These are phyloP conservation scores for Dioctria linearis DNA, from an alignment of 2,888 invertebrate genomes.

Conservation along the genomic window DNA sequence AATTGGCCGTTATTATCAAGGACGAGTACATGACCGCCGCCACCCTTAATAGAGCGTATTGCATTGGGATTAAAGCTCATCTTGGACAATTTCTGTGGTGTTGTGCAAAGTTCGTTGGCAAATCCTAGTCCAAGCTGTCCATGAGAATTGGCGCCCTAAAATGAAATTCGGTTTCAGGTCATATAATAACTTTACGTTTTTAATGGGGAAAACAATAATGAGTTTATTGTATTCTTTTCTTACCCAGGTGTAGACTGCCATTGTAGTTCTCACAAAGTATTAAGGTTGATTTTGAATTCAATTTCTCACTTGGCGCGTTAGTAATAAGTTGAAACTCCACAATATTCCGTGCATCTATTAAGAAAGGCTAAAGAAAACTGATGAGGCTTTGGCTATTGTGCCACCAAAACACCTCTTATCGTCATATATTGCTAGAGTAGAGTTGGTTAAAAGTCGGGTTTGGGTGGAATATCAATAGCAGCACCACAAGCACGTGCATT, in stretches of 20 bases:
- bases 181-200: neutral
- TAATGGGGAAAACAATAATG: neutral
- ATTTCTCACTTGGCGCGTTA: no score
- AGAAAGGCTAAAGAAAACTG: no score
- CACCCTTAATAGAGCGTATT: conserved; percentile 79
- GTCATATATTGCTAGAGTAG: no score
- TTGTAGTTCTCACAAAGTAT: neutral
- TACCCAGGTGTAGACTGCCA: neutral
- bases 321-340: no score
- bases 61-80: conserved; percentile 68
- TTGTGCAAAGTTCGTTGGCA: conserved; percentile 78
- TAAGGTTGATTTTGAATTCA: no score
- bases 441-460: no score
- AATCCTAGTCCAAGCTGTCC: conserved; percentile 83
- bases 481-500: no score
- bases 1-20: conserved; percentile 79
- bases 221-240: neutral
- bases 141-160: conserved; percentile 87
- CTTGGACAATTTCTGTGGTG: conserved; percentile 71
- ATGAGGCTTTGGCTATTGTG: no score
- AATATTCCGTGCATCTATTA: no score
- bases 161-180: conserved; percentile 1
- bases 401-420: no score
- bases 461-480: no score
- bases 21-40: conserved; percentile 84